Base-by-base conservation (phyloP, 2,888 invertebrate genomes). In the Tetranychus piercei region DNA sequence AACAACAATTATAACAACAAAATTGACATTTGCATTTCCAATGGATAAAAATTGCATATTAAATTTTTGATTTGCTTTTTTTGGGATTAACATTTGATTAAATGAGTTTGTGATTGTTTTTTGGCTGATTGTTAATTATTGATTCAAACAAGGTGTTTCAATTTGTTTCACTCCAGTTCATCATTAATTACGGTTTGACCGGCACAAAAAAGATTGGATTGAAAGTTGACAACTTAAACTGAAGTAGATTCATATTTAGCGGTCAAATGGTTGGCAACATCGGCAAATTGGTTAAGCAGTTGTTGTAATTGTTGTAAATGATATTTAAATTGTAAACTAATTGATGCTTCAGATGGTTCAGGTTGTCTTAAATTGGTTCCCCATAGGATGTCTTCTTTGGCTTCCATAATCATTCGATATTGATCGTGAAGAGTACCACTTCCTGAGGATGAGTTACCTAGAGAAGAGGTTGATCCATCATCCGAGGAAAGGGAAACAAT, bases 311-410 rank as follows among this genome's bases (percentile, higher is more conserved):
- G 65, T 65, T 44, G 20, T n/a, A 73, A n/a, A 43, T 73, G 45
- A 23, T 73, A 22, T 23, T 64, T 45, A 65, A 73, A 73, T 65
- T 73, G 73, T 23, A 23, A n/a, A 23, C n/a, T 71, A 44, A 44
- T 34, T 23, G 43, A 43, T 44, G 44, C 71, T 73, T 45, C 64
- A 7, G n/a, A 20, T 5, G 18, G 20, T 22, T 55, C 73, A 11
- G 23, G n/a, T 34, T 45, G 64, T 6, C 20, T 65, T 20, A n/a
- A 18, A 15, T 73, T 65, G 7, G 23, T 55, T 44, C 73, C 64
- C 73, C 73, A 73, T n/a, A 73, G 18, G 6, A 73, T n/a, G 23
- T 73, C 73, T 18, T 73, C 65, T 23, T 73, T 73, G 45, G 73
- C 73, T 23, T 55, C 34, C 23, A 55, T 65, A 11, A 73, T n/a